These are phyloP conservation scores for Lophotis ruficrista DNA, from an alignment of 2,113 vertebrate species.

Conservation along the genomic window DNA sequence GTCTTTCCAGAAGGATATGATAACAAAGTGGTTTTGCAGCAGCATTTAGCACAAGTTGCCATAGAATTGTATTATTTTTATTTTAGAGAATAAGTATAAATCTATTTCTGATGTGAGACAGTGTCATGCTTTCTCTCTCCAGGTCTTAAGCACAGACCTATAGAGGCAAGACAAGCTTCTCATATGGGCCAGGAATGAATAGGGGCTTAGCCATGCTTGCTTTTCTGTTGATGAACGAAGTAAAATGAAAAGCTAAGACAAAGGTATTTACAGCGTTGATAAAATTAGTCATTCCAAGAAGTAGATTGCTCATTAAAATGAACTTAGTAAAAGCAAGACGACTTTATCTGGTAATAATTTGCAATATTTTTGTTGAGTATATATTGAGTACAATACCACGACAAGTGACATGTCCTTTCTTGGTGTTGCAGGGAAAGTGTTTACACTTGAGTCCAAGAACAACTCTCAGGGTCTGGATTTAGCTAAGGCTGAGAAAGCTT, in stretches of 20 bases:
- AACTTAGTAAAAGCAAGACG: background rate
- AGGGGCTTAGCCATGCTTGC: background rate
- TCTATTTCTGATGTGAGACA: background rate
- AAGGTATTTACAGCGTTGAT: background rate
- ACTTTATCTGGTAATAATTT: background rate
- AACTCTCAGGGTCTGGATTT: conserved; percentile 76
- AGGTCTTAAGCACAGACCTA: background rate
- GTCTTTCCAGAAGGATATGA: background rate
- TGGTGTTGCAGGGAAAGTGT: conserved; percentile 84
- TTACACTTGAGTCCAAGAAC: conserved; percentile 81
- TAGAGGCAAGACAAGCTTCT: background rate
- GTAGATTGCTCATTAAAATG: background rate
- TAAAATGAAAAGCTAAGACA: background rate
- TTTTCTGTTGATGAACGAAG: background rate
- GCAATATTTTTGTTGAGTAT: background rate
- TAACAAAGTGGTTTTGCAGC: background rate
- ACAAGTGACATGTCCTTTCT: conserved; percentile 9
- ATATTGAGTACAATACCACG: background rate
- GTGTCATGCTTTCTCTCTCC: background rate
- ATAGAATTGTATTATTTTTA: background rate
- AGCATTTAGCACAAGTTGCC: background rate
- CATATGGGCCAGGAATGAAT: background rate
- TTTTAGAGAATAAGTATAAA: background rate
- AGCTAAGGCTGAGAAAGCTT: conserved; percentile 79
- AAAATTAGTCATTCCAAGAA: background rate